A percentile compares a stretch with the other conserved stretches of the same genome.
Evolutionary conservation across 2,888 invertebrate genomes (phyloP).

Genomic region (Diogma glabrata): DNA sequence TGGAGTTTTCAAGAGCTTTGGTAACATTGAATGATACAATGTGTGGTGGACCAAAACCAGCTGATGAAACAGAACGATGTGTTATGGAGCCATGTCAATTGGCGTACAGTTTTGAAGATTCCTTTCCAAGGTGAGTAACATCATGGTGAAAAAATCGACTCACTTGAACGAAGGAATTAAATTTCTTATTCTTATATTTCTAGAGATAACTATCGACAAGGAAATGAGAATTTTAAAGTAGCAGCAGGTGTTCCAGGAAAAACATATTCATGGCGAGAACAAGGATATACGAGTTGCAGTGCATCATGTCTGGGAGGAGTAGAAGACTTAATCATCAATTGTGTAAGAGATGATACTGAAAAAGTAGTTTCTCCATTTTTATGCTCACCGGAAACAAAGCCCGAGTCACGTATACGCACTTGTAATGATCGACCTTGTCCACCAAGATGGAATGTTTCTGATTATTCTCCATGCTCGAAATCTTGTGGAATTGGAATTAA

Average conservation of each 20-base stretch:
- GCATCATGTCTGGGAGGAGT: constrained; percentile 85
- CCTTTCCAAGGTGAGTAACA: constrained; percentile 30
- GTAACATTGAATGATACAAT: constrained; percentile 79
- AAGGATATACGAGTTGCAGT: constrained; percentile 86
- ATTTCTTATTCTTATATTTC: not conserved
- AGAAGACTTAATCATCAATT: constrained; percentile 78
- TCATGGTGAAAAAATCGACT: not conserved
- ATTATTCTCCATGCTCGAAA: constrained; percentile 81
- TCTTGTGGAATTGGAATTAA: constrained; percentile 91
- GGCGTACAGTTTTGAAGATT: constrained; percentile 43
- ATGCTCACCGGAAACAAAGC: constrained; percentile 77
- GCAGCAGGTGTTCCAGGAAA: constrained; percentile 65
- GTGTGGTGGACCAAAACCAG: constrained; percentile 76
- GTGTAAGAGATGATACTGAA: constrained; percentile 75
- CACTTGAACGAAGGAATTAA: not conserved
- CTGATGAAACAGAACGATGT: constrained; percentile 71
- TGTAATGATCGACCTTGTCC: constrained; percentile 95
- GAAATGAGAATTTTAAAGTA: constrained; percentile 44
- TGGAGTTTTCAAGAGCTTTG: constrained; percentile 82
- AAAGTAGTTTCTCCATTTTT: constrained; percentile 78
- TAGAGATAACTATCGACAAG: constrained; percentile 9
- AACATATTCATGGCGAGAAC: constrained; percentile 79
- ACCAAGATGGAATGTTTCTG: constrained; percentile 85
- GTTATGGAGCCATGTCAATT: constrained; percentile 63
- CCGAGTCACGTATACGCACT: constrained; percentile 75